Base-by-base conservation (phyloP, 2,797 vertebrate species). In the Setipinna tenuifilis region DNA sequence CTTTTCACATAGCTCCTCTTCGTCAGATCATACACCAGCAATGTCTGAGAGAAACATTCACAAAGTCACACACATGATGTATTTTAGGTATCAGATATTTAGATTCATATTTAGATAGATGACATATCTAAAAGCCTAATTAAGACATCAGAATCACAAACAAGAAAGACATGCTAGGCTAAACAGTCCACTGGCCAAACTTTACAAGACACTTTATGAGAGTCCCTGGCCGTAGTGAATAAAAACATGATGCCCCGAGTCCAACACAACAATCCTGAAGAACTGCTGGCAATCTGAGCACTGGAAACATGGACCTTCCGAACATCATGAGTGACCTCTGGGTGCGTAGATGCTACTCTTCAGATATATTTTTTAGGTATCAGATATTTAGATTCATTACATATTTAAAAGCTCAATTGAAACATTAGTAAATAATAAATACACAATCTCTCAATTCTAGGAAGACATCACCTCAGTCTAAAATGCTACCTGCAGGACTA, bases 1-100 rank as follows among this genome's bases (percentile, higher is more conserved):
- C 93, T 95, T 83, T 92, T 95, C 86, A 94, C 59, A 25, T 92
- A 93, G 68, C 92, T 93, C 82, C 87, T 91, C 91, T 94, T 93
- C 23, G 93, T 89, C 87, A 95, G 86, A 83, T 96, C 93, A 19
- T 94, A 95, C 87, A 92, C 90, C 85, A 95, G 86, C 0, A 93
- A 87, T 23, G 88, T 93, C 93, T 95, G 68, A 4, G 50, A 41
- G 1, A 41, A 41, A 41, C 14, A 75, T 3, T 61, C 14, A 85
- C 19, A 85, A 48, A 0, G 10, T 19, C 25, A 75, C 6, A 14
- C 10, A 17, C 23, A 65, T 19, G 16, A 80, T 65, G 14, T 2
- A 85, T 46, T 31, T 50, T 46, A 16, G n/a, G n/a, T 7, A 68
- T 48, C 17, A n/a, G n/a, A n/a, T n/a, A n/a, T n/a, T n/a, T n/a